Base-by-base conservation (phyloP, 2,888 invertebrate species). In the Tanaodytes sp. region DNA sequence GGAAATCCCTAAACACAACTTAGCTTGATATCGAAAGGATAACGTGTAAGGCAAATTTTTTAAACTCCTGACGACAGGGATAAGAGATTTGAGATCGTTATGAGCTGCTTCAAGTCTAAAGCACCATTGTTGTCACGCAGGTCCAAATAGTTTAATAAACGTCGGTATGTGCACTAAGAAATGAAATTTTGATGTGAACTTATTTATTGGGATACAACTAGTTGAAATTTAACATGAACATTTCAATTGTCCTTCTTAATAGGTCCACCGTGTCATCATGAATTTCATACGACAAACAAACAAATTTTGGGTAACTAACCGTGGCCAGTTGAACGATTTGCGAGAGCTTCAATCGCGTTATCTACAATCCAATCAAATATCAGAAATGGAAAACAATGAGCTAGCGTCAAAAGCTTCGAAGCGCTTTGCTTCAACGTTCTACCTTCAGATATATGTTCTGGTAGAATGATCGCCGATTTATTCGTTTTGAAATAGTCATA, bases 71-170 rank as follows among this genome's bases (percentile, higher is more conserved):
- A 73, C 63, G 4, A 71, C 71, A 37, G 68, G 64, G 19, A 72
- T 58, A 19, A 72, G 46, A 18, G 36, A 36, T 51, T 69, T 73
- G 40, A 62, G 59, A 36, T 39, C 61, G 23, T 42, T 49, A 43
- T 73, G 75, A 62, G 30, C 30, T 55, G 61, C 61, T 73, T 33
- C 71, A 40, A 73, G 71, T 55, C 69, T 27, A 43, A 74, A 71
- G 23, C 57, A 57, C 61, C 49, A 52, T 6, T 70, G 65, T 27
- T 71, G 71, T 14, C 71, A 37, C 19, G 48, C 55, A 27, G 71
- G 73, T 2, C 73, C 73, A 33, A 74, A 74, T 19, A 61, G 30
- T 43, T 27, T 18, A 3, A 75, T 73, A 31, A 67, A 72, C 9
- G 33, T 30, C 18, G 73, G 69, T 3, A 75, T 15, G 45, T 75